Conservation (phyloP, 2,113 vertebrate species). For the Malurus cyaneus region DNA sequence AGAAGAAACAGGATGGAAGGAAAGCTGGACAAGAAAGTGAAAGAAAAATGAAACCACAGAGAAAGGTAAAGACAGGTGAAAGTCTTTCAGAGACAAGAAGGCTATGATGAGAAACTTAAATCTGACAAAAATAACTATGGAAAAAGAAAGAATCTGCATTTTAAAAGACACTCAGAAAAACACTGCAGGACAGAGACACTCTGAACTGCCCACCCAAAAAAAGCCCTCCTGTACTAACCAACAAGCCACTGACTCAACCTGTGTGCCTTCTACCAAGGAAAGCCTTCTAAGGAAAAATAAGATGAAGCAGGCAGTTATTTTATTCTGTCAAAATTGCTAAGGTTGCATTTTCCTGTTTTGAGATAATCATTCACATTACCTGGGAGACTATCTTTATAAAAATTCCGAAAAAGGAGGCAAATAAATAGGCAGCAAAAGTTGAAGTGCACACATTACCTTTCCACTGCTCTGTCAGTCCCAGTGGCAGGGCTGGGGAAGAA, state of each 20-base stretch:
- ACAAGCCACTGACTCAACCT: background rate
- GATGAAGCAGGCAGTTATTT: background rate
- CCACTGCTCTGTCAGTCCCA: conserved; percentile 51
- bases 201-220: background rate
- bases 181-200: background rate
- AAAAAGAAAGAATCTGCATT: background rate
- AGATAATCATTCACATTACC: background rate
- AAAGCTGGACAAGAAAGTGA: background rate
- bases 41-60: background rate
- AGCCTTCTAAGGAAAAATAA: background rate
- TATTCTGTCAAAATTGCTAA: background rate
- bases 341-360: background rate
- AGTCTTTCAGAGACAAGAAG: background rate
- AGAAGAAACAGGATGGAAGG: background rate
- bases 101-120: background rate
- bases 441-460: conserved; percentile 59
- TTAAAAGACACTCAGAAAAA: background rate
- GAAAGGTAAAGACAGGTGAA: background rate
- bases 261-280: background rate
- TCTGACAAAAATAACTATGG: background rate
- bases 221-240: background rate
- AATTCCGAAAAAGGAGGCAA: background rate
- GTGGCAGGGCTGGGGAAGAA: background rate
- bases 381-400: background rate
- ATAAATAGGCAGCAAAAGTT: background rate